Evolutionary conservation across 2,797 vertebrate species (phyloP).

Genomic region (Scomberomorus guttatus): DNA sequence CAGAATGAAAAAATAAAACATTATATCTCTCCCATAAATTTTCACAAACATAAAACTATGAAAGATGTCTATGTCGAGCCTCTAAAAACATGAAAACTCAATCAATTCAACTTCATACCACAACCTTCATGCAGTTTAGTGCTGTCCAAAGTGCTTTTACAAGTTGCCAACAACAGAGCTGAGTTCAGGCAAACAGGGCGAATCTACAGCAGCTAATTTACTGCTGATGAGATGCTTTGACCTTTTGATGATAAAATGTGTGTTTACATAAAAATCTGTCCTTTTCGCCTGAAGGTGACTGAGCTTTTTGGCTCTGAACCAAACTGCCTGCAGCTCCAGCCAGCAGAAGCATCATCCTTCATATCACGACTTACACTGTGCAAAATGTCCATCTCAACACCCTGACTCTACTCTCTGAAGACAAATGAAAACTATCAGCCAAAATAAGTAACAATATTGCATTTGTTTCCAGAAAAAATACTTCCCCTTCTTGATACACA

Average conservation of each 20-base stretch:
- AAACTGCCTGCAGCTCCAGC: not conserved
- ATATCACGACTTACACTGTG: not conserved
- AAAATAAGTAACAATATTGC: not conserved
- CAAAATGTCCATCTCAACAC: not conserved
- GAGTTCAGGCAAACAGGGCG: not conserved
- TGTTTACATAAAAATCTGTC: conserved; percentile 4
- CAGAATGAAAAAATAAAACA: not conserved
- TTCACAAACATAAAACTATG: not conserved
- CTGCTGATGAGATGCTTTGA: not conserved
- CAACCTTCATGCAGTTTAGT: not conserved
- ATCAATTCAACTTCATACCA: not conserved
- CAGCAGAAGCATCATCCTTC: not conserved
- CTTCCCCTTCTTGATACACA: no score
- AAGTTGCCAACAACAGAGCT: not conserved
- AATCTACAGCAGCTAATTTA: not conserved
- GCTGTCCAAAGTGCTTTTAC: not conserved
- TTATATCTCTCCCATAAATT: not conserved
- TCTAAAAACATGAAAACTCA: not conserved
- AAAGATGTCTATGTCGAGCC: not conserved
- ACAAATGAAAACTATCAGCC: no score
- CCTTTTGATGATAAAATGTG: conserved; percentile 8
- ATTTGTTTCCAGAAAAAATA: not conserved
- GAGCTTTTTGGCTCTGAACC: conserved; percentile 5
- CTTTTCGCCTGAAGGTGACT: conserved; percentile 20
- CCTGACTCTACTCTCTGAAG: no score